phyloP scores from a whole-genome alignment of 2,797 vertebrate species.

The Acipenser transmontanus region DNA sequence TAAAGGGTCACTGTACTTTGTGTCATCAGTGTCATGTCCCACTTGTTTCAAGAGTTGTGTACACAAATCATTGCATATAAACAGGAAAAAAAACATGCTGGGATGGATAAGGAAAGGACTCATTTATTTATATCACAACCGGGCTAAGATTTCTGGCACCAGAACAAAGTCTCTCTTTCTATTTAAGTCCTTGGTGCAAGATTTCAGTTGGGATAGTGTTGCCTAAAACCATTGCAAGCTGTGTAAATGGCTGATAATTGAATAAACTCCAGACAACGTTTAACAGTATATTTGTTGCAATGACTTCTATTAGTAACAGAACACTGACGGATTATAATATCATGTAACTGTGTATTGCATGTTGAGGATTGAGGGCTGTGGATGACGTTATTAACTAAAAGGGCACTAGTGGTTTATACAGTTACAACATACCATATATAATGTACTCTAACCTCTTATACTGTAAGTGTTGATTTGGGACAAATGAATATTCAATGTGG shows the following conservation, averaged over 20 bases:
- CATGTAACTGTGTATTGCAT: background rate
- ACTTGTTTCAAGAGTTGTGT: too few relatives aligned
- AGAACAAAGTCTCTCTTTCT: slow-evolving; percentile 49
- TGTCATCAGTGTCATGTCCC: too few relatives aligned
- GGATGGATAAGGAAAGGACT: slow-evolving; percentile 39
- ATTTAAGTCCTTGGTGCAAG: slow-evolving; percentile 51
- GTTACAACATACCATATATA: too few relatives aligned
- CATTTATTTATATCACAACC: slow-evolving; percentile 52
- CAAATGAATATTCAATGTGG: too few relatives aligned
- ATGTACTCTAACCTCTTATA: too few relatives aligned
- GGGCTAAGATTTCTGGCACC: slow-evolving; percentile 68
- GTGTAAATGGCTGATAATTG: slow-evolving; percentile 28
- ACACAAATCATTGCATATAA: too few relatives aligned
- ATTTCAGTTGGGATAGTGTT: slow-evolving; percentile 50
- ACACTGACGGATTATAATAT: background rate
- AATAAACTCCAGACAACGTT: slow-evolving; percentile 19
- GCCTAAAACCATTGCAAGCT: slow-evolving; percentile 42
- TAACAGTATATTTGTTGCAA: background rate
- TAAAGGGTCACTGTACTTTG: too few relatives aligned
- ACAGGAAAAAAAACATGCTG: background rate
- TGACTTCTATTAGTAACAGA: background rate
- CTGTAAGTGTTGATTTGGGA: too few relatives aligned
- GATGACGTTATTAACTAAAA: background rate
- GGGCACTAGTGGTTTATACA: too few relatives aligned
- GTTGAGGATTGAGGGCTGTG: background rate